Percentiles rank a stretch among this genome's conserved stretches.
These are phyloP conservation scores for Platyrinchus mystaceus DNA, from an alignment of 2,797 vertebrate genomes.

Conservation along the genomic window DNA sequence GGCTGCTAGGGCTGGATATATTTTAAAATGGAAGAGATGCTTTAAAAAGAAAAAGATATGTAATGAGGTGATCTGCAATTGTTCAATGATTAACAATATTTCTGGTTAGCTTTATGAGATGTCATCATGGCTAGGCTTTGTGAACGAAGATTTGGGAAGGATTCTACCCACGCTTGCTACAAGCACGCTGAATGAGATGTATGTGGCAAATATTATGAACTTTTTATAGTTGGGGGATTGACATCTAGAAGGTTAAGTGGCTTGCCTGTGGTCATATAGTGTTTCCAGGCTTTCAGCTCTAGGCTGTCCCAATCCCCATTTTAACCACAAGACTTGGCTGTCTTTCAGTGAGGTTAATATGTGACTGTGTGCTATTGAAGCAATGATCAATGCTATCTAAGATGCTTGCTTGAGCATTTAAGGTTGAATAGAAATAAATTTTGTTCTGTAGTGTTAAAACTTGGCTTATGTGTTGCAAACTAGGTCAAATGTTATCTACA, in stretches of 20 bases:
- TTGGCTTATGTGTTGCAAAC: background rate
- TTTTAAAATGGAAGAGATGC: background rate
- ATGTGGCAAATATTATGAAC: background rate
- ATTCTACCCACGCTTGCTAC: too few relatives aligned
- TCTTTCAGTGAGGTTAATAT: background rate
- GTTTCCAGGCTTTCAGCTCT: background rate
- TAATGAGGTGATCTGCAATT: background rate
- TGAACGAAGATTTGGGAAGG: too few relatives aligned
- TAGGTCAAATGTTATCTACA: conserved; percentile 44
- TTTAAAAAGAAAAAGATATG: background rate
- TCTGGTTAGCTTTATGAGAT: background rate
- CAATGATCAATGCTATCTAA: background rate
- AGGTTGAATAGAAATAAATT: background rate
- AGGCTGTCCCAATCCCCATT: background rate
- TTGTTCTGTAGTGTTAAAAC: background rate
- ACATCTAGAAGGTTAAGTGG: background rate
- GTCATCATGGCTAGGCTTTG: too few relatives aligned
- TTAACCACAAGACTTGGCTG: background rate
- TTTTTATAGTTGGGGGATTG: background rate
- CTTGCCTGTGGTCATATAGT: background rate
- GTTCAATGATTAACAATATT: background rate
- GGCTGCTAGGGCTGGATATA: background rate
- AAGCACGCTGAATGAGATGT: too few relatives aligned
- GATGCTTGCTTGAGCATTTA: background rate
- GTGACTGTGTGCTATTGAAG: background rate